Percentiles rank a stretch among this genome's conserved stretches.
Evolutionary conservation across 2,113 vertebrate species (phyloP).

Genomic region (Anseranas semipalmata): DNA sequence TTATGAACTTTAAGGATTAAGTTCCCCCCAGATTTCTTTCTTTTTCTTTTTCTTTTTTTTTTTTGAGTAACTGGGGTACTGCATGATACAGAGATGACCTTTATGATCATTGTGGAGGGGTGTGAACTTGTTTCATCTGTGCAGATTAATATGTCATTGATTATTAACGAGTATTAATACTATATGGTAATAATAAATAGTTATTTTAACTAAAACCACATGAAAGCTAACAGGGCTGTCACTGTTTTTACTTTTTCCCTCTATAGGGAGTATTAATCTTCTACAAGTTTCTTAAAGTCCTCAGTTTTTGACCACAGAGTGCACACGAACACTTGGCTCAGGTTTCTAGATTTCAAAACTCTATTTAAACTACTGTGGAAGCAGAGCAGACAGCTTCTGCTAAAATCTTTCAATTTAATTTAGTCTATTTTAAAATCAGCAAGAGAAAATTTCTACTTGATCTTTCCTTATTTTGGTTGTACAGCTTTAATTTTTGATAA

Average conservation of each 20-base stretch:
- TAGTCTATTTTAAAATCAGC: not conserved
- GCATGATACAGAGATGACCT: not conserved
- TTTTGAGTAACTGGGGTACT: not conserved
- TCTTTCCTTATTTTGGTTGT: not conserved
- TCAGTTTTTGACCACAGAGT: not conserved
- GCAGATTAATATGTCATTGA: not conserved
- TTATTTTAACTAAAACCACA: too few species aligned
- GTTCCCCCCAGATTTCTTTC: slow-evolving; percentile 3
- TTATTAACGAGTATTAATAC: not conserved
- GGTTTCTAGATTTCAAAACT: not conserved
- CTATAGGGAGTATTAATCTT: not conserved
- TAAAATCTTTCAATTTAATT: not conserved
- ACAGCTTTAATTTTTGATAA: not conserved
- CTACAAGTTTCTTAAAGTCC: not conserved
- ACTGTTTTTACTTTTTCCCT: not conserved
- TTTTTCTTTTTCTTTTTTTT: too few species aligned
- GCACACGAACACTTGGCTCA: not conserved
- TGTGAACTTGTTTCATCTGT: slow-evolving; percentile 43
- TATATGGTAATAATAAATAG: too few species aligned
- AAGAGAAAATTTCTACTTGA: not conserved
- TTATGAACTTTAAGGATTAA: not conserved
- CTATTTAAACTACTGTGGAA: not conserved
- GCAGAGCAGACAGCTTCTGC: not conserved
- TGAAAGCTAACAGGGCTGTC: too few species aligned
- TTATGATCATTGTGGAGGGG: not conserved